Evolutionary conservation across 1,140 invertebrate species (phyloP).

Genomic region (Physella acuta): DNA sequence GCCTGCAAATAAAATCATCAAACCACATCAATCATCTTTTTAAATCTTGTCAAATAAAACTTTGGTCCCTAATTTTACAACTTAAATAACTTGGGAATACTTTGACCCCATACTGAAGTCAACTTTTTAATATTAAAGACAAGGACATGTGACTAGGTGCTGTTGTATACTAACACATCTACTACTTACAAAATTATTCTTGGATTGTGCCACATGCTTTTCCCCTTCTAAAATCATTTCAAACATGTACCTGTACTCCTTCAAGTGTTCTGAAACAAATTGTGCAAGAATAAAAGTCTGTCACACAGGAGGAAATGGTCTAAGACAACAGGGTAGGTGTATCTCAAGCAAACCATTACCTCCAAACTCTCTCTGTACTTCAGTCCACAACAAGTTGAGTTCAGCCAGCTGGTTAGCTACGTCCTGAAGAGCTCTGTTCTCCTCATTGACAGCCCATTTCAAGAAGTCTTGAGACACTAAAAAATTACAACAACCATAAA

Average conservation of each 20-base stretch:
- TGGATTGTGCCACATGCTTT: conserved; percentile 61
- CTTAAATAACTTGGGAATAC: too few species aligned
- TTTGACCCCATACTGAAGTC: too few species aligned
- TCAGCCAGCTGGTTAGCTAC: conserved; percentile 62
- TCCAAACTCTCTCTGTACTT: conserved; percentile 64
- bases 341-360: conserved; percentile 49
- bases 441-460: conserved; percentile 63
- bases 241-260: conserved; percentile 63
- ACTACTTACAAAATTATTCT: conserved; percentile 59
- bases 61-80: too few species aligned
- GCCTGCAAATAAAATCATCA: too few species aligned
- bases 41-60: too few species aligned
- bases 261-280: conserved; percentile 58
- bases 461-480: conserved; percentile 63
- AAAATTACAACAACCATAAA: background rate
- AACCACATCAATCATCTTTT: too few species aligned
- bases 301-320: too few species aligned
- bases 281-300: too few species aligned
- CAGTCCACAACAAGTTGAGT: conserved; percentile 62
- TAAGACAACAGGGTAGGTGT: too few species aligned
- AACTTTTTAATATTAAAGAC: too few species aligned
- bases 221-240: conserved; percentile 65
- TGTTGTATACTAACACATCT: too few species aligned
- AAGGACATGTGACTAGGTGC: too few species aligned
- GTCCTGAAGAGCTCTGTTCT: conserved; percentile 64